A percentile compares a stretch with the other conserved stretches of the same genome.
Conservation (phyloP, 2,797 vertebrate species). For the Lophotriccus pileatus region DNA sequence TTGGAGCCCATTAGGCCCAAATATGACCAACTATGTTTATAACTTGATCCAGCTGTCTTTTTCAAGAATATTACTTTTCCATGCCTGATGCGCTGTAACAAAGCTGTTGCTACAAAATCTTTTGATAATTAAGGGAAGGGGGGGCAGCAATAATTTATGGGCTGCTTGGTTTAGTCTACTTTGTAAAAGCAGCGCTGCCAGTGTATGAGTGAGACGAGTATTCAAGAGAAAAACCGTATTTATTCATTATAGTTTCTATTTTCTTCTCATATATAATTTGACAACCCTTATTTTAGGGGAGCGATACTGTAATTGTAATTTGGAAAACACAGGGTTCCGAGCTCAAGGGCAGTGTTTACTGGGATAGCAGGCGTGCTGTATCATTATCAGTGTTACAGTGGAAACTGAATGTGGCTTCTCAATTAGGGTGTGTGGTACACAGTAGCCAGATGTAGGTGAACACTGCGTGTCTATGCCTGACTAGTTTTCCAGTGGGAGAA, state of each 20-base stretch:
- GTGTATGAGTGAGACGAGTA: neutral
- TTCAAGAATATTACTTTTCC: neutral
- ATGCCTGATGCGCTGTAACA: neutral
- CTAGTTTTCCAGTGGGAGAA: conserved; percentile 44
- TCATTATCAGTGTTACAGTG: conserved; percentile 6
- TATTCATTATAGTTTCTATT: conserved; percentile 46
- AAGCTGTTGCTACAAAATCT: neutral
- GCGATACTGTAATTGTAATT: conserved; percentile 20
- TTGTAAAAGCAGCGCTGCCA: neutral
- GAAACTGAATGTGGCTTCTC: conserved; percentile 37
- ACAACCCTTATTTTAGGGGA: conserved; percentile 50
- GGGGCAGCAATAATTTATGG: neutral
- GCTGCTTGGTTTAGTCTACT: neutral
- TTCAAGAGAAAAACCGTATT: neutral
- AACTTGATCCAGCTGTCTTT: neutral
- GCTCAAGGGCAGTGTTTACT: conserved; percentile 20
- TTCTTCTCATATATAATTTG: conserved; percentile 40
- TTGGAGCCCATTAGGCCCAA: neutral
- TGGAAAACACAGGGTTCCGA: conserved; percentile 33
- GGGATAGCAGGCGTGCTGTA: neutral
- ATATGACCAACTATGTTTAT: neutral
- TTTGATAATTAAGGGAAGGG: neutral
- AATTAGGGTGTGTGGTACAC: neutral
- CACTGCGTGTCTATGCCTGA: conserved; percentile 1
- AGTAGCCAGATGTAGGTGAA: conserved; percentile 45